These are phyloP conservation scores for Sebastes schlegelii DNA, from an alignment of 2,113 vertebrate genomes.

Conservation along the genomic window DNA sequence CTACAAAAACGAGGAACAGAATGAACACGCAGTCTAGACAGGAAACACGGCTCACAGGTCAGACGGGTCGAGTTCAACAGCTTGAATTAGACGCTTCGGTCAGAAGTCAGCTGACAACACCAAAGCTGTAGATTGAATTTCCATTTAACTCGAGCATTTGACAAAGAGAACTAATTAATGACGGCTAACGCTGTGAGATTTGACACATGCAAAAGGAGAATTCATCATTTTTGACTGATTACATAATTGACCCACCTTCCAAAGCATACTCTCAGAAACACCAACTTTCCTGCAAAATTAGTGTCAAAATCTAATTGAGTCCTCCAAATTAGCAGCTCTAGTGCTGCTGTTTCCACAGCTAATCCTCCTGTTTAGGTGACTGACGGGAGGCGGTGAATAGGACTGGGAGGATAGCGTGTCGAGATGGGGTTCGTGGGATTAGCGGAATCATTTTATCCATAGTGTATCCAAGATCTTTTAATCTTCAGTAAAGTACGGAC, in stretches of 20 bases:
- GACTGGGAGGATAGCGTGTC: conserved; percentile 15
- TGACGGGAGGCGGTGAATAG: conserved; percentile 12
- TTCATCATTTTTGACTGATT: not conserved
- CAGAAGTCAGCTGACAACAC: conserved; percentile 22
- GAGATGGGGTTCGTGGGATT: conserved; percentile 55
- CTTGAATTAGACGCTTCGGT: conserved; percentile 21
- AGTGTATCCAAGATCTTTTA: conserved; percentile 64
- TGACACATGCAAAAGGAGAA: conserved; percentile 2
- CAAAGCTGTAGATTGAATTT: conserved; percentile 39
- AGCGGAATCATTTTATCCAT: conserved; percentile 59
- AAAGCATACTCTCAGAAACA: not conserved
- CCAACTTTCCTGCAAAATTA: conserved; percentile 11
- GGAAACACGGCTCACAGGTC: conserved; percentile 20
- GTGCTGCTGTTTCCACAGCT: not conserved
- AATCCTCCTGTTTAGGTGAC: conserved; percentile 38
- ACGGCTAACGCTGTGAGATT: conserved; percentile 3
- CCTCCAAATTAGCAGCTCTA: not conserved
- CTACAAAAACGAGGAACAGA: conserved; percentile 22
- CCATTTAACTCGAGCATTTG: conserved; percentile 18
- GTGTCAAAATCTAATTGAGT: conserved; percentile 25
- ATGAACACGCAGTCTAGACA: conserved; percentile 38
- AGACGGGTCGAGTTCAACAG: conserved; percentile 21
- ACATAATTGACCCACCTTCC: conserved; percentile 1
- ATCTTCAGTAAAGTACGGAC: conserved; percentile 57
- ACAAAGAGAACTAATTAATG: conserved; percentile 10